These are phyloP conservation scores for Chironomus tentans DNA, from an alignment of 2,888 invertebrate genomes.

Conservation along the genomic window DNA sequence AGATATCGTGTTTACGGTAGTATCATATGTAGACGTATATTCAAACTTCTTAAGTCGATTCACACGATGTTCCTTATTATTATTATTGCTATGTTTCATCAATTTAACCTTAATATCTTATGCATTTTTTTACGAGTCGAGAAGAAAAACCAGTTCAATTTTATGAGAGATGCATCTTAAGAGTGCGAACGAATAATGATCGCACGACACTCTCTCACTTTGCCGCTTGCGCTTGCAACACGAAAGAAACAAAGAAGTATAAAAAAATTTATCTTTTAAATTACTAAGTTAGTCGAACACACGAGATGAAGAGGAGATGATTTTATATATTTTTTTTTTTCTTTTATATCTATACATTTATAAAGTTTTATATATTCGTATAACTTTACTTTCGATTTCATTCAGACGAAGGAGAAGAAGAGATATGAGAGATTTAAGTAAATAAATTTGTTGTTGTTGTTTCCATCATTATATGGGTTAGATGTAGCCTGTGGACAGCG, in stretches of 20 bases:
- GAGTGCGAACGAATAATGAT: no score
- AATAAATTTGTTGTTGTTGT: background rate
- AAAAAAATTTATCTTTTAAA: background rate
- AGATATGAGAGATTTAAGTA: background rate
- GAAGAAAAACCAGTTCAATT: background rate
- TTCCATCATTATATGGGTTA: background rate
- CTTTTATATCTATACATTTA: background rate
- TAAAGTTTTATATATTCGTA: background rate
- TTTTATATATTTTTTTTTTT: background rate
- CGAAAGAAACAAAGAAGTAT: background rate
- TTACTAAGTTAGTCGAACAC: background rate
- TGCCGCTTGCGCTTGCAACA: background rate
- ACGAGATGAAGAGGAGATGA: background rate
- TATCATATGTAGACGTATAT: background rate
- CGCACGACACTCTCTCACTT: background rate
- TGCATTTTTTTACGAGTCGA: background rate
- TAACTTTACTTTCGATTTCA: conserved; percentile 20
- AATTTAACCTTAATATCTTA: conserved; percentile 20
- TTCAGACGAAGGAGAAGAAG: background rate
- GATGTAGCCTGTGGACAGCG: background rate
- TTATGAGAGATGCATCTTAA: background rate
- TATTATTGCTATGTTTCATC: background rate
- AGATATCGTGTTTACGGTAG: conserved; percentile 18
- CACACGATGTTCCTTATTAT: conserved; percentile 5
- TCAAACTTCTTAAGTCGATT: conserved; percentile 7